Evolutionary conservation across 1,140 invertebrate genomes (phyloP).

Genomic region (Ruditapes philippinarum): DNA sequence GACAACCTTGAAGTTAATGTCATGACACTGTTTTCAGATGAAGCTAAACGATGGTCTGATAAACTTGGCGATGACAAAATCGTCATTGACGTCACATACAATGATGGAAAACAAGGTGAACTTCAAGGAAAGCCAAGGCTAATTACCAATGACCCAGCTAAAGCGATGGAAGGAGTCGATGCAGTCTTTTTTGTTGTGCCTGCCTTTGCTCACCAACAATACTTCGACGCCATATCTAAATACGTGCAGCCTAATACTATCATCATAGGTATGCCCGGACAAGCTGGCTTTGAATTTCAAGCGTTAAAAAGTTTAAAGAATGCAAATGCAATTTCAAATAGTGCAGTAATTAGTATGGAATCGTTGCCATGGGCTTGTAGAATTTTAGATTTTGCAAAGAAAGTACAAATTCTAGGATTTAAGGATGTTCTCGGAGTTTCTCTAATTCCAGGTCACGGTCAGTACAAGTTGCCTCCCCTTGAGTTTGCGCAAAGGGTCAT

Average conservation of each 20-base stretch:
- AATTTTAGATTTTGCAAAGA: constrained; percentile 74
- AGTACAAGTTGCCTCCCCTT: constrained; percentile 63
- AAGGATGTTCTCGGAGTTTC: constrained; percentile 72
- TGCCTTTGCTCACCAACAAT: constrained; percentile 76
- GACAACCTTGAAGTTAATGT: constrained; percentile 75
- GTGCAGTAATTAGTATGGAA: constrained; percentile 75
- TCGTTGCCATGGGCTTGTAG: constrained; percentile 78
- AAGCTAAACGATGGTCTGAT: constrained; percentile 79
- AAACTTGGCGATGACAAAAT: constrained; percentile 71
- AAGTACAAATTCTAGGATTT: constrained; percentile 71
- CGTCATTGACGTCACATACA: constrained; percentile 69
- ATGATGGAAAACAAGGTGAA: constrained; percentile 63
- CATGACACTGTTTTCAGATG: constrained; percentile 78
- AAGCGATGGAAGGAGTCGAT: constrained; percentile 71
- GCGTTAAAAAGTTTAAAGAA: constrained; percentile 69
- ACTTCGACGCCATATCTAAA: constrained; percentile 78
- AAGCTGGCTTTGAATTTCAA: constrained; percentile 81
- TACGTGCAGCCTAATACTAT: constrained; percentile 72
- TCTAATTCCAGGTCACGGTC: constrained; percentile 63
- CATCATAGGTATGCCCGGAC: constrained; percentile 78
- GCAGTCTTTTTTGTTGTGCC: constrained; percentile 77
- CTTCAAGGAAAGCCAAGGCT: constrained; percentile 71
- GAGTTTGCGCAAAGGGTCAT: constrained; percentile 69
- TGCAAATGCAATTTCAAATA: constrained; percentile 34
- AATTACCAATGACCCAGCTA: constrained; percentile 74